These are phyloP conservation scores for Alauda arvensis DNA, from an alignment of 2,797 vertebrate genomes.

Conservation along the genomic window DNA sequence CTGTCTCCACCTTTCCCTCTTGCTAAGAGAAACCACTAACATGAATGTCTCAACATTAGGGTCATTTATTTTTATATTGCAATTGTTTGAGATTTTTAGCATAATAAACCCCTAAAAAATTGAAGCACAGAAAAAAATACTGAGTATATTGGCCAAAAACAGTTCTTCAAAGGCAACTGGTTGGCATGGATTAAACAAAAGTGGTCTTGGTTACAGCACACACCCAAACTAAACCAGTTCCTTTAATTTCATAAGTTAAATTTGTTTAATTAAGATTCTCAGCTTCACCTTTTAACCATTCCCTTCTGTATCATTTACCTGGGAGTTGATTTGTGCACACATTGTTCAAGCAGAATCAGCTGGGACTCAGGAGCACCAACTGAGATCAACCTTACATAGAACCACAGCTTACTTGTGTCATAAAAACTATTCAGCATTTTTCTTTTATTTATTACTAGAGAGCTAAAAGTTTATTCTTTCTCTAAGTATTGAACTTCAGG, in stretches of 20 bases:
- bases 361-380: background rate
- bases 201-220: background rate
- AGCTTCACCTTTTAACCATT: background rate
- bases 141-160: background rate
- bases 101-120: background rate
- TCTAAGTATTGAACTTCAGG: slow-evolving; percentile 1
- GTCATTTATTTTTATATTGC: background rate
- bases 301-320: background rate
- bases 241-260: background rate
- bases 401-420: background rate
- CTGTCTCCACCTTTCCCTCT: background rate
- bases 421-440: background rate
- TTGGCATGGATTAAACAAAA: background rate
- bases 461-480: background rate
- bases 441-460: background rate
- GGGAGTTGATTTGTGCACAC: accelerated
- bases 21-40: background rate
- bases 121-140: background rate
- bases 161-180: background rate
- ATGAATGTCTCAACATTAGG: background rate
- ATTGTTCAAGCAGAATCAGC: background rate
- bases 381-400: background rate
- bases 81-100: background rate
- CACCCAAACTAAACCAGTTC: background rate
- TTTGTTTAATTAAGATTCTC: background rate